Evolutionary conservation across 92 coral and sea anemone species (phyloP).

Genomic region (Metridium senile): DNA sequence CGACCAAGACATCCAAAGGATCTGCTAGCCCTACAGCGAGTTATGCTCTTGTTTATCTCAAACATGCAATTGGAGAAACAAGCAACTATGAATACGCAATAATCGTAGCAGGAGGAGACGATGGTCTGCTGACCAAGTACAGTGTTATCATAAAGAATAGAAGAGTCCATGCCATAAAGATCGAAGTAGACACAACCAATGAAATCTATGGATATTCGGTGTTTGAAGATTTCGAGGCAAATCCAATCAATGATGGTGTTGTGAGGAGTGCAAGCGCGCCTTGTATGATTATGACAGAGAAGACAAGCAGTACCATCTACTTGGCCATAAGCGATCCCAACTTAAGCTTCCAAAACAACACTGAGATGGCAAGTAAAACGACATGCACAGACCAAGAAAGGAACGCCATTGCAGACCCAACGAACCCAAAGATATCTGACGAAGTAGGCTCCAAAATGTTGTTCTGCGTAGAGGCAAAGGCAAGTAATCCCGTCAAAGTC

Average conservation of each 20-base stretch:
- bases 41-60: conserved; percentile 63
- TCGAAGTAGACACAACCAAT: neutral
- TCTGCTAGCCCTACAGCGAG: conserved; percentile 11
- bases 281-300: neutral
- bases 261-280: neutral
- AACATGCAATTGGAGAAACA: conserved; percentile 26
- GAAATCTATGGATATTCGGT: neutral
- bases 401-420: neutral
- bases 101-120: neutral
- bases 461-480: neutral
- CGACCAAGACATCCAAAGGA: conserved; percentile 23
- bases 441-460: neutral
- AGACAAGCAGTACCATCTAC: neutral
- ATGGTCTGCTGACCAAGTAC: neutral
- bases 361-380: neutral
- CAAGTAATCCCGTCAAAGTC: neutral
- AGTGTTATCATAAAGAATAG: neutral
- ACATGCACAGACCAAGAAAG: neutral
- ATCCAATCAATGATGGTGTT: neutral
- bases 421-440: neutral
- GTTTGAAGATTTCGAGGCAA: neutral
- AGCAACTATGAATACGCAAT: neutral
- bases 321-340: neutral
- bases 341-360: neutral
- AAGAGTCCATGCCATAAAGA: neutral